phyloP scores from a whole-genome alignment of 2,113 vertebrate species.

The Dasyornis broadbenti region DNA sequence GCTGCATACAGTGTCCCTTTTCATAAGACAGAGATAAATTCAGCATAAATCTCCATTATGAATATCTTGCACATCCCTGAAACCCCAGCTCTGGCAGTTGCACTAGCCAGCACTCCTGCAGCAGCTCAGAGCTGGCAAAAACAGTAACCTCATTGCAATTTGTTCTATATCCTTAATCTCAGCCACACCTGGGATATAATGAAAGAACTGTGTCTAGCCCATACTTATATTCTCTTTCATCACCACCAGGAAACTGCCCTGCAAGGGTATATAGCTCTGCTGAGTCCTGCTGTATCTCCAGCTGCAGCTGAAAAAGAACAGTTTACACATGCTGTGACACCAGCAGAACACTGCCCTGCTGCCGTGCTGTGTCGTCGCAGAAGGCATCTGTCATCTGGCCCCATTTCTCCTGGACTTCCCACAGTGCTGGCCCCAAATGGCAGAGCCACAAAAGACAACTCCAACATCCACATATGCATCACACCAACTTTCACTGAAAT shows the following conservation, averaged over 20 bases:
- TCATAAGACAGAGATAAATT: not conserved
- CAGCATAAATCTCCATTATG: conserved; percentile 3
- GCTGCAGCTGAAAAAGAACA: not conserved
- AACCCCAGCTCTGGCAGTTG: not conserved
- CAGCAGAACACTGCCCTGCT: not conserved
- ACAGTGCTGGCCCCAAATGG: not conserved
- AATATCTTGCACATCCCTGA: not conserved
- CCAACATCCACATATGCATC: accelerated
- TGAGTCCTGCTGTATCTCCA: not conserved
- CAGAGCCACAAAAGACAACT: not conserved
- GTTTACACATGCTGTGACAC: not conserved
- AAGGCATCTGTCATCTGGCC: not conserved
- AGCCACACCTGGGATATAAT: conserved; percentile 9
- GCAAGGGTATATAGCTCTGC: not conserved
- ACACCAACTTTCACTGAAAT: not conserved
- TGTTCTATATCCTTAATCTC: not conserved
- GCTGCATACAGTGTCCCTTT: not conserved
- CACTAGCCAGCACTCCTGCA: not conserved
- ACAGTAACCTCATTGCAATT: not conserved
- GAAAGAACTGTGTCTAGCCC: not conserved
- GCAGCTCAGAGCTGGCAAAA: not conserved
- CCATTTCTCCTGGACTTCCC: not conserved
- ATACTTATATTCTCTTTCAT: not conserved
- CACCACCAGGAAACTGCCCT: not conserved
- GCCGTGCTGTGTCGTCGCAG: not conserved